Evolutionary conservation across 2,888 invertebrate species (phyloP), one percentile per base, ranked within the genome.

Genomic region (Troglohyphantes excavatus): DNA sequence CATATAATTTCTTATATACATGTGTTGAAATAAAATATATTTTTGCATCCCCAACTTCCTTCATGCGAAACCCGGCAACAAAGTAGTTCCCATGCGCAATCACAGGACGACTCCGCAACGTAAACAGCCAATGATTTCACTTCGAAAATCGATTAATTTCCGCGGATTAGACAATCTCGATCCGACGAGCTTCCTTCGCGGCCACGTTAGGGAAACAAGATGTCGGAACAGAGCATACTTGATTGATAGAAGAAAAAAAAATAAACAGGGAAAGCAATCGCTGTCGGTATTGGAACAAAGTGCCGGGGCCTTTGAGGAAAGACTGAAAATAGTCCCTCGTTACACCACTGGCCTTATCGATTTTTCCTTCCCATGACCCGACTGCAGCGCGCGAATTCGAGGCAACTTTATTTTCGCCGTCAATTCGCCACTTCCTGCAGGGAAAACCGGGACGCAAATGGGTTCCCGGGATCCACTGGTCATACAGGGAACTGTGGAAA

Each of bases 311-410:
- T 29, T 26, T 13, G 27, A 23, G 70, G 59, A 29, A 27, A 29
- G 19, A 23, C 53, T 39, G 29, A 5, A 59, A 39, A 59, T 23
- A 78, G 59, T 26, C 17, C 13, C 82, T n/a, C 39, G 72, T 82
- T 39, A 70, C 53, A 53, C 65, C 17, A 61, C 67, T 13, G 27
- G 26, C 65, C 17, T 43, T 70, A 82, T 82, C 82, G 82, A 82
- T 82, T 82, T 70, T 82, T 72, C 29, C 53, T 53, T 39, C 39
- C 39, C 39, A 39, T 53, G 53, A 39, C 39, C 53, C 13, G 33
- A 82, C 27, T 70, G 72, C 53, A 21, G 68, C 26, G 70, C 70
- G 70, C 39, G 82, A 82, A 82, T 39, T 72, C 70, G 70, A 23
- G 72, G 33, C 70, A 81, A 72, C 72, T 46, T 46, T 63, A 7